Conservation (phyloP, 2,113 vertebrate species). For the Leuciscus idus region DNA sequence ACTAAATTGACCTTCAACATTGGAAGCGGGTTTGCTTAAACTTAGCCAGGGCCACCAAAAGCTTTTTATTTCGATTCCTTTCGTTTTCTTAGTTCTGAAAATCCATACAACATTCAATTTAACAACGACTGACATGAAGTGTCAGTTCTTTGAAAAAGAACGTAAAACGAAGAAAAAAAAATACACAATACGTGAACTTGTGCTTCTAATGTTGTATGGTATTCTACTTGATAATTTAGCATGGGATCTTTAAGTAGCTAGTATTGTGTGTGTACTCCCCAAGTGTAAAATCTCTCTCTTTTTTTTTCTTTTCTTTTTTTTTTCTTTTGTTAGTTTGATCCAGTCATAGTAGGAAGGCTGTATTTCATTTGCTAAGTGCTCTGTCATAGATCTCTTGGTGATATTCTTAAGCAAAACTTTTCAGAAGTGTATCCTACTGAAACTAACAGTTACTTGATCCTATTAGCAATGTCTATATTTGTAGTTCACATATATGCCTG, state of each 20-base stretch:
- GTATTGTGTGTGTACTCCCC: conserved; percentile 75
- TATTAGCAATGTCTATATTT: conserved; percentile 92
- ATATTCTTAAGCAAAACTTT: conserved; percentile 76
- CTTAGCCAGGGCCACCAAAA: conserved; percentile 34
- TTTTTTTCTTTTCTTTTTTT: not conserved
- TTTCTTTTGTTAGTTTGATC: conserved; percentile 11
- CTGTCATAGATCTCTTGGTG: conserved; percentile 78
- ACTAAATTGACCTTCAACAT: conserved; percentile 52
- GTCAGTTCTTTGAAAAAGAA: conserved; percentile 54
- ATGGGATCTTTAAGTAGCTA: conserved; percentile 80
- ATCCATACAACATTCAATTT: conserved; percentile 66
- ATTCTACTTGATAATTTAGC: conserved; percentile 74
- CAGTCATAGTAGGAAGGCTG: conserved; percentile 79
- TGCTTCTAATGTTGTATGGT: conserved; percentile 78
- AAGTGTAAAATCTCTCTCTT: conserved; percentile 45
- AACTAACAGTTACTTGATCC: conserved; percentile 89
- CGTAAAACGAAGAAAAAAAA: not conserved
- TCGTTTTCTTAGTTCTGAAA: conserved; percentile 54
- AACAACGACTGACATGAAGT: conserved; percentile 45
- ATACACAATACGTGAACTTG: conserved; percentile 57
- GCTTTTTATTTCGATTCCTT: not conserved
- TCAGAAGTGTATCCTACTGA: conserved; percentile 86
- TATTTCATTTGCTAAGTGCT: conserved; percentile 81
- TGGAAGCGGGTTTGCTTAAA: conserved; percentile 54
- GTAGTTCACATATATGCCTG: conserved; percentile 93